Evolutionary conservation across 2,113 vertebrate genomes (phyloP), one percentile per base, ranked within the genome.

Genomic region (Erythrocercus mccallii): DNA sequence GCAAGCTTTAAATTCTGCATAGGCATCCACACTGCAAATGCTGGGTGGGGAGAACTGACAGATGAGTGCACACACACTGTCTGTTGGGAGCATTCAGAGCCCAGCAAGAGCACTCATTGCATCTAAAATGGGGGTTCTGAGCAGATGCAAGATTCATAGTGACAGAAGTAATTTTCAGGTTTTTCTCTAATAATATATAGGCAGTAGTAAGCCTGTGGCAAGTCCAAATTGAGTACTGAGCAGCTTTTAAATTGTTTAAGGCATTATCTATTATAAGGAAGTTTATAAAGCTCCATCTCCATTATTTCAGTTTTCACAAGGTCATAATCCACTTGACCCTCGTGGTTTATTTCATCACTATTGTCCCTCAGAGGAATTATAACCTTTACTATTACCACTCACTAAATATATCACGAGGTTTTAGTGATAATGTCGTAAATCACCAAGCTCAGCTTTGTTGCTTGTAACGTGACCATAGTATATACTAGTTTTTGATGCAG

Each of bases 251-350:
- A 96, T 90, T 94, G 76, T 95, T 90, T 86, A 90, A 95, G 93
- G 85, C 79, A 81, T 94, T 96, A 90, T 92, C 92, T 92, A 48
- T 95, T 94, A 79, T 65, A 88, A 84, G 88, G 89, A 97, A 96
- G 88, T 96, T 97, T 96, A 96, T 95, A 94, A 96, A 94, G 92
- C 90, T 95, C 88, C 64, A 51, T 96, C 94, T 96, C 90, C 86
- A 92, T 96, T 94, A 97, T 94, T 88, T 64, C 80, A 93, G 90
- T 95, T 97, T 96, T 94, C 93, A 92, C 10, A 24, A 95, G 95
- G 95, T 96, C 95, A 79, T 96, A 88, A 96, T 96, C 94, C 95
- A 95, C 82, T 96, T 97, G 95, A 96, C 95, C 94, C 94, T 81
- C 5, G 5, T 86, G 93, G 94, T 95, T 96, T 97, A 94, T 96